Evolutionary conservation across 2,113 vertebrate genomes (phyloP).

Genomic region (Chinchilla lanigera): DNA sequence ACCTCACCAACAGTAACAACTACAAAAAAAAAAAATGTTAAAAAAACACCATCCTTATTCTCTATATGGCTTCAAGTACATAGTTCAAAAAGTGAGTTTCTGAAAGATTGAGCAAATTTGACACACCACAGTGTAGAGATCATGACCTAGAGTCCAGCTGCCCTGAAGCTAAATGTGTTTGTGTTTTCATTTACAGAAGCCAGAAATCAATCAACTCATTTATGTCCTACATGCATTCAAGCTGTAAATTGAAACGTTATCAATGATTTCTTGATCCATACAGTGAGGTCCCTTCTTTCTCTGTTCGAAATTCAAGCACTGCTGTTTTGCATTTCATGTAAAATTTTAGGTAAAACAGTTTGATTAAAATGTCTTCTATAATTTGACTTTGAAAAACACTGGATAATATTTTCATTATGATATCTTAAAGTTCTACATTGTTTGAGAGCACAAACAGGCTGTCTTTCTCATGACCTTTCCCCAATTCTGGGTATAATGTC

Average conservation of each 20-base stretch:
- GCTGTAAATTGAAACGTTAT: constrained; percentile 24
- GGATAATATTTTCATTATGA: not conserved
- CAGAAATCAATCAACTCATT: constrained; percentile 52
- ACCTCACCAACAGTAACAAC: not conserved
- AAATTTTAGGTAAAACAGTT: constrained; percentile 28
- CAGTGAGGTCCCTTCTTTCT: not conserved
- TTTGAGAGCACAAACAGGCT: not conserved
- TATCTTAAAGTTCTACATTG: not conserved
- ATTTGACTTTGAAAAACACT: not conserved
- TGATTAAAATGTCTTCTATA: not conserved
- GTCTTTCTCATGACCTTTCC: not conserved
- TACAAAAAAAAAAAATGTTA: not conserved
- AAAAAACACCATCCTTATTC: not conserved
- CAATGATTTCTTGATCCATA: not conserved
- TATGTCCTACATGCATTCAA: not conserved
- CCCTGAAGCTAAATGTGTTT: constrained; percentile 51
- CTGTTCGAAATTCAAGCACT: not conserved
- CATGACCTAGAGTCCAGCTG: not conserved
- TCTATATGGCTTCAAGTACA: not conserved
- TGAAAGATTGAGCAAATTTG: constrained; percentile 26
- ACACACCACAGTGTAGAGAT: constrained; percentile 14
- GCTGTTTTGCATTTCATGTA: constrained; percentile 16
- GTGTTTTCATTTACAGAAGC: constrained; percentile 41
- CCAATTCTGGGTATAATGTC: not conserved
- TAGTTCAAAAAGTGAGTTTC: constrained; percentile 17